Base-by-base conservation (phyloP, 2,113 vertebrate species). In the Raja brachyura region DNA sequence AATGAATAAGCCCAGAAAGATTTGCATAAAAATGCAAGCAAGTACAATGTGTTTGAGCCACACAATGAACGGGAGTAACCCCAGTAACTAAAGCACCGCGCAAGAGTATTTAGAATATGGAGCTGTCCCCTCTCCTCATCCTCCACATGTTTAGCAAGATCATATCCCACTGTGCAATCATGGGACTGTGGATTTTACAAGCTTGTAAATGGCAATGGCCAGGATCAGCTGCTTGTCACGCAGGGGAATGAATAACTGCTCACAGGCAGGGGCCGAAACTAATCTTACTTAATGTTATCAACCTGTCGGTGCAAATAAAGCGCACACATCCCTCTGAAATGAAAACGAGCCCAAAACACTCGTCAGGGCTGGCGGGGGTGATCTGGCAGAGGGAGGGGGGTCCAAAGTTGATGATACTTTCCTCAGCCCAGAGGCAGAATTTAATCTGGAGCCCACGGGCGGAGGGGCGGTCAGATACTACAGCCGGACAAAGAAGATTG, bases 61-160 rank as follows among this genome's bases (percentile, higher is more conserved):
- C 39, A 48, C 90, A 92, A 92, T 92, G 90, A 92, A 73, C 90
- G 25, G 11, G 33, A 92, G 90, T 92, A 73, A 92, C 90, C 90
- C 90, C 90, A 90, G 59, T 66, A 90, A 90, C 79, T 56, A 31
- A 28, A 66, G 61, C 28, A 16, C 31, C 48, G 20, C 28, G 31
- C 28, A 16, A 7, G 59, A 88, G 59, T 31, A 73, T 92, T 73
- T 54, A 8, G 20, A 92, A 74, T 20, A 13, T 28, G 39, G 90
- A 39, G 6, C 70, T 20, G 33, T 18, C 25, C 11, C 20, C 90
- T 31, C 90, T 14, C 68, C 39, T 54, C 9, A 63, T 73, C 25
- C 90, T 18, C 68, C 33, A 25, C 68, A 13, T 6, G 22, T 92
- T 92, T 92, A 25, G 68, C 28, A 20, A 92, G 90, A 92, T 92